Base-by-base conservation (phyloP, 1,140 invertebrate species). In the Ditylenchus dipsaci region DNA sequence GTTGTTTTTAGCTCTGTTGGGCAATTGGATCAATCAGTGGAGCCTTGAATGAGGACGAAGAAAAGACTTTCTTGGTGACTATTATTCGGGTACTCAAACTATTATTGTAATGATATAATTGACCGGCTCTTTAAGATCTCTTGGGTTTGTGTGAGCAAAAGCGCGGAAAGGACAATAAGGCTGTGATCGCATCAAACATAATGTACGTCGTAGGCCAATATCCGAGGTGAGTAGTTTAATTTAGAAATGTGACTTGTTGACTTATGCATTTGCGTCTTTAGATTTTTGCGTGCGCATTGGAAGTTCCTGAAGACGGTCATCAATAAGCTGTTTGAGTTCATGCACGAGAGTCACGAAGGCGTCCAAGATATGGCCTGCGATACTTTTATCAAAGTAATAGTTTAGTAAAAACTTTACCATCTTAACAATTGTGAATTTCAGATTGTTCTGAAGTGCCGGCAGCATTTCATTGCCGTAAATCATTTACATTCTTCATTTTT, bases 131-230 rank as follows among this genome's bases (percentile, higher is more conserved):
- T 42, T 61, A 84, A 85, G 95, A 99, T 85, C 87, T 99, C 60
- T 87, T 99, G 38, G 93, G 94, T 1, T 85, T 99, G 13, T 99
- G 96, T 86, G 96, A 99, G 84, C 95, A 98, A 83, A 99, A 99
- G 84, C 90, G 96, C 77, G 95, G 95, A 13, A 99, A 99, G 86
- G 95, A 99, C 84, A 99, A 99, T 84, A 99, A 99, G 86, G 96
- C 96, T 60, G 98, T 98, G 63, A 96, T 99, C 81, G 96, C 96
- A 7, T 97, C 94, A 69, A 98, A 99, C 84, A 99, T 99, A 73
- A 99, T 99, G 96, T 99, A 99, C 85, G 95, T 99, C 71, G 96
- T 99, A 30, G 96, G 96, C 27, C 96, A 99, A 83, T 99, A 99
- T 87, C 96, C 96, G 59, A 87, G 95, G 57, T 38, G 33, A 3